These are phyloP conservation scores for Auanema freiburgensis DNA, from an alignment of 2,888 invertebrate species.

Conservation along the genomic window DNA sequence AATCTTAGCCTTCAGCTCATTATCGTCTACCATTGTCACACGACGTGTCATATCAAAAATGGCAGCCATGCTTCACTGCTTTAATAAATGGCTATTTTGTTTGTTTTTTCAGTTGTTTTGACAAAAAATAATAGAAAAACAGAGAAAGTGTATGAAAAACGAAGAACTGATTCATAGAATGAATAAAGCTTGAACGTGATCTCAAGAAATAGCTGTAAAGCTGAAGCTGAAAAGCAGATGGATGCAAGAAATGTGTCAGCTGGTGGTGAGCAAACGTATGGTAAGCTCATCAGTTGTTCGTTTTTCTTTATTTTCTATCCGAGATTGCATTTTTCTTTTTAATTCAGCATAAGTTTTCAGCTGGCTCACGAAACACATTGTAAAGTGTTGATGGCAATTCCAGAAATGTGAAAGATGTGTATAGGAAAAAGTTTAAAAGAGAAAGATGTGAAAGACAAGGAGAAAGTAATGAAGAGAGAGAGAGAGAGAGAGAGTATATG, in stretches of 20 bases:
- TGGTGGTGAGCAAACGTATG: neutral
- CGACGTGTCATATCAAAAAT: slow-evolving; percentile 61
- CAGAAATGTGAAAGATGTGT: no score
- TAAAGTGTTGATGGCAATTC: no score
- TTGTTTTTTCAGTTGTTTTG: neutral
- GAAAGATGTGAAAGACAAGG: neutral
- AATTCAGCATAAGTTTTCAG: neutral
- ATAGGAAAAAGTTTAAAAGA: no score
- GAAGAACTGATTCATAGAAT: no score
- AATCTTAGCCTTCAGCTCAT: slow-evolving; percentile 16
- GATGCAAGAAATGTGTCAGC: slow-evolving; percentile 3
- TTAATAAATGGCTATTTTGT: slow-evolving; percentile 5
- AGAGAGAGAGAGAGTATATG: neutral
- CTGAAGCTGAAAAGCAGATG: slow-evolving; percentile 4
- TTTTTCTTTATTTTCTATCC: neutral
- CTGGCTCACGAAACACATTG: no score
- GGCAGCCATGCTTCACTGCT: slow-evolving; percentile 37
- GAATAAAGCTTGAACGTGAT: neutral
- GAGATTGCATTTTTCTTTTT: neutral
- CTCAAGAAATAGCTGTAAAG: slow-evolving; percentile 3
- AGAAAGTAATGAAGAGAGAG: neutral
- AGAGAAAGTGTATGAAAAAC: neutral
- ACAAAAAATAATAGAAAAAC: slow-evolving; percentile 9
- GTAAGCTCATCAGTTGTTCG: neutral
- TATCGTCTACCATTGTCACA: slow-evolving; percentile 55